Percentiles rank a stretch among this genome's conserved stretches.
Evolutionary conservation across 2,888 invertebrate species (phyloP).

Genomic region (Melieria omissa): DNA sequence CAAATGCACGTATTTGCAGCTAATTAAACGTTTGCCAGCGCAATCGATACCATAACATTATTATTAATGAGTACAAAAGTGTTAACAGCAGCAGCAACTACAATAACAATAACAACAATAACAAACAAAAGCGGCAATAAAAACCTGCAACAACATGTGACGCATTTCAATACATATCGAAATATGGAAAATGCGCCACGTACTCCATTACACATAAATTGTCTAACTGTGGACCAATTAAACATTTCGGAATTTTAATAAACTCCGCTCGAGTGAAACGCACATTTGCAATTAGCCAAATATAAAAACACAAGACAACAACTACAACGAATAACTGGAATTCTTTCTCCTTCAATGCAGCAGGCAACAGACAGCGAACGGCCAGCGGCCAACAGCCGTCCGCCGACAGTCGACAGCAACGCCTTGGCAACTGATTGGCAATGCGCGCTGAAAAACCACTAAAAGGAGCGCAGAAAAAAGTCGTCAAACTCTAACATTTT

Average conservation of each 20-base stretch:
- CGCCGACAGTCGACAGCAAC: too few species aligned
- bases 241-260: slow-evolving; percentile 33
- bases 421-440: too few species aligned
- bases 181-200: not conserved
- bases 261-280: slow-evolving; percentile 10
- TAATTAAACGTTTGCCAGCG: too few species aligned
- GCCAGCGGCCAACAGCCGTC: not conserved
- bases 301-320: not conserved
- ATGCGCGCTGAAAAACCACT: too few species aligned
- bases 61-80: too few species aligned
- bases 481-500: too few species aligned
- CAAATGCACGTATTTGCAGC: too few species aligned
- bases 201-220: not conserved
- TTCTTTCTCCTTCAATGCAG: not conserved
- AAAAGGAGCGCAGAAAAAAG: too few species aligned
- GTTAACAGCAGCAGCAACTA: too few species aligned
- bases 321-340: not conserved
- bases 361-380: not conserved
- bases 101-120: too few species aligned
- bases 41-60: too few species aligned
- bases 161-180: not conserved
- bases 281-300: not conserved
- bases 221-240: slow-evolving; percentile 24
- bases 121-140: not conserved
- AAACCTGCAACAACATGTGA: not conserved